A percentile compares a stretch with the other conserved stretches of the same genome.
These are phyloP conservation scores for Bovichtus diacanthus DNA, from an alignment of 2,797 vertebrate genomes.

Conservation along the genomic window DNA sequence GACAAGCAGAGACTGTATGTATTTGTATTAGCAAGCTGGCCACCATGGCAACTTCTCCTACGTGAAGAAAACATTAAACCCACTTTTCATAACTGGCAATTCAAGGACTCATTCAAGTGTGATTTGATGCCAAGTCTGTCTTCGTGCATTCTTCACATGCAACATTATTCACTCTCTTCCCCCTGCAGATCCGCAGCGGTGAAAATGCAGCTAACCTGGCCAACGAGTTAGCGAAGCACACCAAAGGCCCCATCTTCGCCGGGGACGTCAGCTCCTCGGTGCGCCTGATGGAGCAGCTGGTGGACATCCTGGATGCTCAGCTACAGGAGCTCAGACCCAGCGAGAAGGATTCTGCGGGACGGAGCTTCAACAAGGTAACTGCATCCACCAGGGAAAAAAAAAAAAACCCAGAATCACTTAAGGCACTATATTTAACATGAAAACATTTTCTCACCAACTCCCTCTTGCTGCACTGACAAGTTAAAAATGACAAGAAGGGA, in stretches of 20 bases:
- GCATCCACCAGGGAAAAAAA: neutral
- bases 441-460: neutral
- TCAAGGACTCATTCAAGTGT: conserved; percentile 54
- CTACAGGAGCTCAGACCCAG: conserved; percentile 95
- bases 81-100: conserved; percentile 25
- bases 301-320: conserved; percentile 98
- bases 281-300: conserved; percentile 97
- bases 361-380: conserved; percentile 97
- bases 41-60: neutral
- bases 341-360: conserved; percentile 96
- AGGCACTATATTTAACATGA: neutral
- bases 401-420: neutral
- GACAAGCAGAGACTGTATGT: neutral
- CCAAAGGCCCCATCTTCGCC: conserved; percentile 95
- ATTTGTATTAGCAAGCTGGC: neutral
- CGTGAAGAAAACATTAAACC: conserved; percentile 7
- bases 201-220: conserved; percentile 98
- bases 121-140: conserved; percentile 46
- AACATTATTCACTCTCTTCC: conserved; percentile 45
- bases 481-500: conserved; percentile 17
- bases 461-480: neutral
- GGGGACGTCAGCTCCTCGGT: conserved; percentile 97
- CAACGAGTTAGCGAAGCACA: conserved; percentile 97
- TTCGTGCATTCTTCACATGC: conserved; percentile 26
- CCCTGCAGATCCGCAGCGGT: conserved; percentile 93